Base-by-base conservation (phyloP, 2,797 vertebrate species). In the Acrossocheilus fasciatus region DNA sequence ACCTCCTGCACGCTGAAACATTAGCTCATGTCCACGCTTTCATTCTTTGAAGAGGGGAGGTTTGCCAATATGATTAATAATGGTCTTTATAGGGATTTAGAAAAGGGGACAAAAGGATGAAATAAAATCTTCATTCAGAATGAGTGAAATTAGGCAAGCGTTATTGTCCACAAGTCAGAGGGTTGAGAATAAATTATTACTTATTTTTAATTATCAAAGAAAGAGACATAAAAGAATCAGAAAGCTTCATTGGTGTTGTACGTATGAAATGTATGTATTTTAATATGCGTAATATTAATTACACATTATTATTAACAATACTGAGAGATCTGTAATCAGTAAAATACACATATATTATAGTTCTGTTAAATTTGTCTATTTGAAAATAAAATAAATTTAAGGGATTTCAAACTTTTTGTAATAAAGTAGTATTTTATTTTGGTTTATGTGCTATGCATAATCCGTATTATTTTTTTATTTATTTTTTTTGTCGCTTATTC, bases 11-110 rank as follows among this genome's bases (percentile, higher is more conserved):
- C 54, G 26, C 39, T 50, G 41, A 62, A 59, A 73, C 50, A 82
- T 82, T 82, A 82, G 50, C 68, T 82, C 81, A 59, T 73, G 50
- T 57, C 36, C 50, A 59, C n/a, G 6, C 81, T 73, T 43, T 82
- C 50, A 23, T 43, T 72, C 9, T 82, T 59, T 23, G 52, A 59
- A 73, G 39, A 43, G 1, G n/a, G 10, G 10, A 43, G 14, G 69
- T 82, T 59, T 82, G 50, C n/a, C 47, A 26, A 30, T 30, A 7
- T 70, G 34, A 82, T 45, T 26, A 59, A 47, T 62, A 30, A 57
- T 7, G 17, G 52, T 43, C 50, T 59, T 82, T 6, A 34, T 4
- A 20, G 52, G 2, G 6, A 45, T 43, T 59, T 59, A 62, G 43
- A 12, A 82, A 82, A 59, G 4, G 23, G n/a, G 5, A 43, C 23